phyloP scores from a whole-genome alignment of 2,888 invertebrate genomes.

The Dasypogon diadema region DNA sequence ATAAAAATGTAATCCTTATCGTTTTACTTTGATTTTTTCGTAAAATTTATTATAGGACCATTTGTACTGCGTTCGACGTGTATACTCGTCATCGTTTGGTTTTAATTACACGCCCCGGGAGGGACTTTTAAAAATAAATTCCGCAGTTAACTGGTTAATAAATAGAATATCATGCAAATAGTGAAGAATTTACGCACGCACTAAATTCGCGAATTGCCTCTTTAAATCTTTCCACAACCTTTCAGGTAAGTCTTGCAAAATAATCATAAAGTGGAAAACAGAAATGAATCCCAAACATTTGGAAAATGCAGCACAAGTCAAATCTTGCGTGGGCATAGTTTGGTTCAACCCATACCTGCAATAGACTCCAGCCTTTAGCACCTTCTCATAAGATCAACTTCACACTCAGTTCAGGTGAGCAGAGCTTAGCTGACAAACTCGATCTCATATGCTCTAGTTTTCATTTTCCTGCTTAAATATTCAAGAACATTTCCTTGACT shows the following conservation, averaged over 20 bases:
- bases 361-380: no score
- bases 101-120: not conserved
- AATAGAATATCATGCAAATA: not conserved
- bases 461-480: constrained; percentile 7
- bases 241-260: not conserved
- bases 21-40: not conserved
- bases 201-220: no score
- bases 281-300: no score
- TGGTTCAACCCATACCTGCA: no score
- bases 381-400: no score
- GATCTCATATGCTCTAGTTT: no score
- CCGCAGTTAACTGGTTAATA: not conserved
- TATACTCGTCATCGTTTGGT: not conserved
- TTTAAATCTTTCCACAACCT: not conserved
- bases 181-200: no score
- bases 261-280: no score
- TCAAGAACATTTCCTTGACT: constrained; percentile 45
- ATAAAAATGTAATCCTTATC: not conserved
- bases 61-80: not conserved
- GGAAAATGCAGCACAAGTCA: no score
- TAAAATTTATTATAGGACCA: not conserved
- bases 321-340: no score
- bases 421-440: no score
- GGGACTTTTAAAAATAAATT: not conserved
- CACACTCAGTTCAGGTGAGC: no score